A percentile compares a stretch with the other conserved stretches of the same genome.
These are phyloP conservation scores for Drosophila pruinosa DNA, from an alignment of 1,140 invertebrate genomes.

Conservation along the genomic window DNA sequence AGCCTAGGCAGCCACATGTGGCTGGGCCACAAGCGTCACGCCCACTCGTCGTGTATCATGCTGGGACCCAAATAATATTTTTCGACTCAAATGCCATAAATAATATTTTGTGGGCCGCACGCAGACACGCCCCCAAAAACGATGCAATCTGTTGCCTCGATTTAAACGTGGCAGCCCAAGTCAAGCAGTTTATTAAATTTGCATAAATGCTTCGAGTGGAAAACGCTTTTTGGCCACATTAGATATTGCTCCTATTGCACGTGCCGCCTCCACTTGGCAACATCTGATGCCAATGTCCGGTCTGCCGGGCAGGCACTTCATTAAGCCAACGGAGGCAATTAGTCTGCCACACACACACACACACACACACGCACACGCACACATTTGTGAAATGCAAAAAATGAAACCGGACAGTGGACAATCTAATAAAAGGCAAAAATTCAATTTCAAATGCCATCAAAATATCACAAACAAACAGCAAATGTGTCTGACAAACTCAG, in stretches of 20 bases:
- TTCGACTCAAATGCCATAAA: conserved; percentile 63
- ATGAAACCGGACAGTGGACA: neutral
- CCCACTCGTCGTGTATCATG: conserved; percentile 60
- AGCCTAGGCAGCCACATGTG: conserved; percentile 53
- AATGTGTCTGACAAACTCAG: neutral
- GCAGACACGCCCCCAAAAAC: conserved; percentile 19
- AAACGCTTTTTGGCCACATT: conserved; percentile 28
- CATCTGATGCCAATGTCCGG: conserved; percentile 68
- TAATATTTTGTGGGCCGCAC: conserved; percentile 64
- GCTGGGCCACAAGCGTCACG: conserved; percentile 40
- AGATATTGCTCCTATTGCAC: neutral
- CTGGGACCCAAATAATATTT: conserved; percentile 64
- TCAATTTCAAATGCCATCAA: conserved; percentile 13
- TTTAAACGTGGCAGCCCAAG: conserved; percentile 48
- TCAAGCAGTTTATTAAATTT: conserved; percentile 75
- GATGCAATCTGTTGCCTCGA: conserved; percentile 34
- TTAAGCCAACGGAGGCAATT: conserved; percentile 66
- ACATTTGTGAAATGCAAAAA: conserved; percentile 4
- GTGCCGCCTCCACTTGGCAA: conserved; percentile 22
- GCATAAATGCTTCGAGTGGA: conserved; percentile 64
- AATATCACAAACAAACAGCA: conserved; percentile 19
- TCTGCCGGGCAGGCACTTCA: conserved; percentile 59
- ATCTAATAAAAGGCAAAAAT: conserved; percentile 12
- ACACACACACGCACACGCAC: conserved; percentile 10
- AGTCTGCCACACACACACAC: conserved; percentile 44